A percentile compares a stretch with the other conserved stretches of the same genome.
These are phyloP conservation scores for Antigone vipio DNA, from an alignment of 2,113 vertebrate species.

Conservation along the genomic window DNA sequence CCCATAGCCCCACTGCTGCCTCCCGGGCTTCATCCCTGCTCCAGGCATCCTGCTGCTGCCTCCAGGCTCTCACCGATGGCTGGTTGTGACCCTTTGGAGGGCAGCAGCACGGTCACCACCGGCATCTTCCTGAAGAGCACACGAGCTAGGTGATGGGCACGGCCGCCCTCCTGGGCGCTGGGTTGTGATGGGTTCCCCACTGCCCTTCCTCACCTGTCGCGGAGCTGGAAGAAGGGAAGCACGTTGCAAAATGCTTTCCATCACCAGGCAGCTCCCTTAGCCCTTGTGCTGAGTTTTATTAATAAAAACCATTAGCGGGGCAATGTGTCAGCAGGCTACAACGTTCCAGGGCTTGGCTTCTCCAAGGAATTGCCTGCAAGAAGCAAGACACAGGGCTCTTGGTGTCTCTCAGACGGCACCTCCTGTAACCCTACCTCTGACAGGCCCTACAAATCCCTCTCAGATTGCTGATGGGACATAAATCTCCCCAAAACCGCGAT, in stretches of 20 bases:
- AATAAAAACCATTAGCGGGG: not conserved
- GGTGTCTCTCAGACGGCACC: not conserved
- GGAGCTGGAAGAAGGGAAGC: not conserved
- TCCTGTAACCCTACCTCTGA: not conserved
- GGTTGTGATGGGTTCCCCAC: accelerated
- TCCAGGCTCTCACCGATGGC: not conserved
- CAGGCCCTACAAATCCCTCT: constrained; percentile 27
- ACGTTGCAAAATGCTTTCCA: not conserved
- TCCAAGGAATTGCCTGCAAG: not conserved
- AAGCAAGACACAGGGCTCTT: not conserved
- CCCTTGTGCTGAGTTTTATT: not conserved
- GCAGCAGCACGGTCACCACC: accelerated
- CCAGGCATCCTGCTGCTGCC: not conserved
- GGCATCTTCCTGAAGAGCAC: not conserved
- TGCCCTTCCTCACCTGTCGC: not conserved
- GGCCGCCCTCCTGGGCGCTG: not conserved
- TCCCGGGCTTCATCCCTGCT: not conserved
- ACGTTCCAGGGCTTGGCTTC: not conserved
- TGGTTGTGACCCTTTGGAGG: not conserved
- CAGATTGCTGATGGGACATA: not conserved
- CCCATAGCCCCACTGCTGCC: not conserved
- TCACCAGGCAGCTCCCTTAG: not conserved
- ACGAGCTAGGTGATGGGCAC: not conserved
- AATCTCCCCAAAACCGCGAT: not conserved
- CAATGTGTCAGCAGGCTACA: not conserved